Evolutionary conservation across 1,140 invertebrate genomes (phyloP).

Genomic region (Lucilia cuprina): DNA sequence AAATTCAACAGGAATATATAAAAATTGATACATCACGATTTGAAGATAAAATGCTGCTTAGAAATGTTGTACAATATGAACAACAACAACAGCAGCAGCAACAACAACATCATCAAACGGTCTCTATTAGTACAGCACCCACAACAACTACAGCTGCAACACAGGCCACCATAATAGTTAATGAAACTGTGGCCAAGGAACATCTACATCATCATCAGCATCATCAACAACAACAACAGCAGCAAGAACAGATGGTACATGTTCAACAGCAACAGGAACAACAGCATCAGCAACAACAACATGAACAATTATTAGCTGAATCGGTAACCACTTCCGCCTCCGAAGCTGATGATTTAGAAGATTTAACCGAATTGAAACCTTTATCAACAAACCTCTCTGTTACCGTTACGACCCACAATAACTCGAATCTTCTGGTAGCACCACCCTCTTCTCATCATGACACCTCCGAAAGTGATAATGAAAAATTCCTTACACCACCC

Average conservation of each 20-base stretch:
- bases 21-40: slow-evolving; percentile 56
- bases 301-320: background rate
- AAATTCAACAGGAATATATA: slow-evolving; percentile 51
- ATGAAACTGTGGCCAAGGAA: background rate
- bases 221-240: slow-evolving; percentile 41
- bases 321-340: slow-evolving; percentile 8
- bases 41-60: slow-evolving; percentile 55
- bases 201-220: slow-evolving; percentile 32
- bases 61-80: slow-evolving; percentile 59
- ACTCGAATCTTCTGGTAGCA: slow-evolving; percentile 34
- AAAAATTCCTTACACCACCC: slow-evolving; percentile 43
- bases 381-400: background rate
- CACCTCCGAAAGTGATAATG: slow-evolving; percentile 41
- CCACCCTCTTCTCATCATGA: slow-evolving; percentile 38
- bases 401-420: background rate
- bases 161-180: background rate
- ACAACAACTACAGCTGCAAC: background rate
- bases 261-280: slow-evolving; percentile 39
- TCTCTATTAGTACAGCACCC: background rate
- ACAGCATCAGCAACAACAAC: slow-evolving; percentile 32
- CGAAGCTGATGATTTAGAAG: background rate
- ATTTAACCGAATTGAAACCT: slow-evolving; percentile 1
- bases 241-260: slow-evolving; percentile 13
- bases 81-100: background rate
- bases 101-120: too few relatives aligned